Percentiles rank a stretch among this genome's conserved stretches.
These are phyloP conservation scores for Lobophora halterata DNA, from an alignment of 2,888 invertebrate genomes.

Conservation along the genomic window DNA sequence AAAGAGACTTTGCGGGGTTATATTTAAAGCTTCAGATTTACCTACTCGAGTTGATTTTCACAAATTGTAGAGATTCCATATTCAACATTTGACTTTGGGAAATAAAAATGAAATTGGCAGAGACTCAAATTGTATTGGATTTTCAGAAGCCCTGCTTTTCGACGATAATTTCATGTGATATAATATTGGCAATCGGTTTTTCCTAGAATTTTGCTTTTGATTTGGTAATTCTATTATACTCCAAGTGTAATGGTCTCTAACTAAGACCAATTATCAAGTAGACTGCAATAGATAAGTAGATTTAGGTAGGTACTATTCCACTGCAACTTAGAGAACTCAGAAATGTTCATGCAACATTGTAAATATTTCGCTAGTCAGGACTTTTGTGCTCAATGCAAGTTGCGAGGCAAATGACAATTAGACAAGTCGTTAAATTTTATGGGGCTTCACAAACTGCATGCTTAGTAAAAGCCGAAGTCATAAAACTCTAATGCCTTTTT, in stretches of 20 bases:
- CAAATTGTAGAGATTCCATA: no score
- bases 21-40: no score
- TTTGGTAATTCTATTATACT: no score
- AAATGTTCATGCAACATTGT: background rate
- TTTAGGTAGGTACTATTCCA: background rate
- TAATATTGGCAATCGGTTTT: no score
- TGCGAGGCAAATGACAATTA: slow-evolving; percentile 20
- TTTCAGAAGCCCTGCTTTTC: no score
- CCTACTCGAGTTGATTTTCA: no score
- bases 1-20: no score
- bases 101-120: slow-evolving; percentile 7
- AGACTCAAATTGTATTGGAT: background rate
- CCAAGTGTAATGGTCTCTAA: no score
- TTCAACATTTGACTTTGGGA: slow-evolving; percentile 6
- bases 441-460: slow-evolving; percentile 21
- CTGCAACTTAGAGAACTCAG: background rate
- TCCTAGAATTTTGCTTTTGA: no score
- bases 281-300: no score
- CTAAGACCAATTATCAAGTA: no score
- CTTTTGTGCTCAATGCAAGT: slow-evolving; percentile 12
- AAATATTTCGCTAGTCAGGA: slow-evolving; percentile 1
- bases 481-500: slow-evolving; percentile 20
- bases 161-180: no score
- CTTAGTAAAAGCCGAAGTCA: slow-evolving; percentile 14
- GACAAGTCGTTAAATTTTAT: slow-evolving; percentile 22